phyloP scores from a whole-genome alignment of 2,888 invertebrate species.

The Brenthis hecate region DNA sequence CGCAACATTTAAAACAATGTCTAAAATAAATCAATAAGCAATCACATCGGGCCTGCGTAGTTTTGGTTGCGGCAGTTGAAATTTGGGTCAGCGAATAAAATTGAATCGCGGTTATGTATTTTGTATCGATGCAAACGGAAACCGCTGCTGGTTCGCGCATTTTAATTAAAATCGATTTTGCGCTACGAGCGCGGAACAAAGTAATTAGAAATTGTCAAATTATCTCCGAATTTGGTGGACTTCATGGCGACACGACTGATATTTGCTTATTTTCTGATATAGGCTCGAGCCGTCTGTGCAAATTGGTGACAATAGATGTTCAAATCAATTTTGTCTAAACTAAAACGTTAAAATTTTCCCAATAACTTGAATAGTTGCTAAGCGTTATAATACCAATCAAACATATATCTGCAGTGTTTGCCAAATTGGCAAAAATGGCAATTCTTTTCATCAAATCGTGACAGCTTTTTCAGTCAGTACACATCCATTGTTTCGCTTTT shows the following conservation, averaged over 20 bases:
- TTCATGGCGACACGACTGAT: neutral
- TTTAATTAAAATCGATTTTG: constrained; percentile 39
- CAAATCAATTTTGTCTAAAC: no score
- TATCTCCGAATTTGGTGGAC: constrained; percentile 7
- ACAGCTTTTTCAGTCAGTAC: constrained; percentile 23
- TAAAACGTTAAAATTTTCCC: no score
- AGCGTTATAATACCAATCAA: neutral
- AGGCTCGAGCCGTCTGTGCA: no score
- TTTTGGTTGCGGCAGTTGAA: constrained; percentile 54
- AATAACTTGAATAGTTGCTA: no score
- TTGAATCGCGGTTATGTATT: constrained; percentile 47
- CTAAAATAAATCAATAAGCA: constrained; percentile 68
- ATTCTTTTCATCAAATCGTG: constrained; percentile 3
- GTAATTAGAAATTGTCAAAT: constrained; percentile 34
- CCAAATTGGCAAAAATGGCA: neutral
- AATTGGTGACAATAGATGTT: no score
- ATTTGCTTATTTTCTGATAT: no score
- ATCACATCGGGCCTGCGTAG: constrained; percentile 64
- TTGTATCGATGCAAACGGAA: constrained; percentile 40
- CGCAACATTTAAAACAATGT: constrained; percentile 43
- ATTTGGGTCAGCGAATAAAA: constrained; percentile 65
- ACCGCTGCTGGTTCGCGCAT: constrained; percentile 30
- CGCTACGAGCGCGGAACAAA: constrained; percentile 26
- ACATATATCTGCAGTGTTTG: neutral
- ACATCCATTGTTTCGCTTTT: constrained; percentile 32